Evolutionary conservation across 1,140 invertebrate genomes (phyloP), one percentile per base, ranked within the genome.

Genomic region (Aphelenchoides fujianensis): DNA sequence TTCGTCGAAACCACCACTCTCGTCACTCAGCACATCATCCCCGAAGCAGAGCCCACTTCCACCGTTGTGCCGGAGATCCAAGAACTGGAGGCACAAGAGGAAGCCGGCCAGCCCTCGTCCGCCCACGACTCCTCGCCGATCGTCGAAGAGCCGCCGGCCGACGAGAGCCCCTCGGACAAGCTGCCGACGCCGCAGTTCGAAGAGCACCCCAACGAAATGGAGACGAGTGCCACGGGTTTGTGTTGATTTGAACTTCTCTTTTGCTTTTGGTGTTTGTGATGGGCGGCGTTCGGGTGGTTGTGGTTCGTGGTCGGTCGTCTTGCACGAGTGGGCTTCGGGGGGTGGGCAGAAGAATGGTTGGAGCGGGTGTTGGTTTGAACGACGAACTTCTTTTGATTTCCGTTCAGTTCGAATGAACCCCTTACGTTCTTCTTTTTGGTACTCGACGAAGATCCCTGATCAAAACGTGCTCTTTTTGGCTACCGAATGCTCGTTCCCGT

Each of bases 1-100:
- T 5, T 77, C n/a, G 34, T 79, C 7, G 31, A 62, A 57, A 79
- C 77, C 31, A 77, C 74, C 12, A 77, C 78, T 36, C 36, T 77
- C 7, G 61, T 80, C 36, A 79, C 76, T 19, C 41, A 52, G 64
- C 75, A 77, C 66, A 59, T 76, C 31, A 54, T 76, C 32, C 75
- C 75, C 12, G 57, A 76, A 32, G 41, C 54, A 35, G 30, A 79
- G 54, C 69, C 55, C 5, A 7, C 55, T 27, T 5, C 19, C 55
- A 5, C 5, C 55, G 5, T 7, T 7, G 5, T 7, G 34, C 55
- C 5, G 55, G 55, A 59, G 5, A 23, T 59, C 23, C 19, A 7
- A 32, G 55, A 5, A 59, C 5, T 7, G 19, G 55, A 59, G 19
- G 23, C 23, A 5, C 5, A 5, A 30, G 55, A 59, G 34, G 5